Evolutionary conservation across 1,140 invertebrate species (phyloP).

Genomic region (Ruditapes philippinarum): DNA sequence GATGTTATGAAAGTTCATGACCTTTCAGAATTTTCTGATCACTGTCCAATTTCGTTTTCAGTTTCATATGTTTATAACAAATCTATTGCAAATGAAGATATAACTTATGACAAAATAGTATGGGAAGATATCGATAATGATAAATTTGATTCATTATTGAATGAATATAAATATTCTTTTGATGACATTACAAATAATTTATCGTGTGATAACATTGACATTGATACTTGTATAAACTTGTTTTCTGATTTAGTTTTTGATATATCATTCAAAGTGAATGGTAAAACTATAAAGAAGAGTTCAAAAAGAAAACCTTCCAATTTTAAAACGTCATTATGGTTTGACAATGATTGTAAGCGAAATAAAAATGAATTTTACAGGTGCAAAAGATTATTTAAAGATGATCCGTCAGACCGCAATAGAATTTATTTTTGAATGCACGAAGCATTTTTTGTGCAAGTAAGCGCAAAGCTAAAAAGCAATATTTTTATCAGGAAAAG

Average conservation of each 20-base stretch:
- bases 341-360: background rate
- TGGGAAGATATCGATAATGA: background rate
- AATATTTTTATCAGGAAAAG: background rate
- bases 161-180: background rate
- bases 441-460: background rate
- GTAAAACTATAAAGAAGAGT: background rate
- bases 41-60: background rate
- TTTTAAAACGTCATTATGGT: background rate
- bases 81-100: background rate
- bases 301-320: background rate
- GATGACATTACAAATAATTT: conserved; percentile 14
- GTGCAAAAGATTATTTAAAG: background rate
- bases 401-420: background rate
- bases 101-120: background rate
- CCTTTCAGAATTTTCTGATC: conserved; percentile 26
- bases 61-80: background rate
- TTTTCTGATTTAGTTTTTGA: background rate
- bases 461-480: background rate
- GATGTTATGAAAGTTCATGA: background rate
- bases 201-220: background rate
- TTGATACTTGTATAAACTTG: conserved; percentile 4
- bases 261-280: conserved; percentile 6
- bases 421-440: background rate
- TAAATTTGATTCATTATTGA: background rate
- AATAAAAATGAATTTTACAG: background rate